A percentile compares a stretch with the other conserved stretches of the same genome.
phyloP scores from a whole-genome alignment of 2,888 invertebrate species.

The Branchipolynoe longqiensis region DNA sequence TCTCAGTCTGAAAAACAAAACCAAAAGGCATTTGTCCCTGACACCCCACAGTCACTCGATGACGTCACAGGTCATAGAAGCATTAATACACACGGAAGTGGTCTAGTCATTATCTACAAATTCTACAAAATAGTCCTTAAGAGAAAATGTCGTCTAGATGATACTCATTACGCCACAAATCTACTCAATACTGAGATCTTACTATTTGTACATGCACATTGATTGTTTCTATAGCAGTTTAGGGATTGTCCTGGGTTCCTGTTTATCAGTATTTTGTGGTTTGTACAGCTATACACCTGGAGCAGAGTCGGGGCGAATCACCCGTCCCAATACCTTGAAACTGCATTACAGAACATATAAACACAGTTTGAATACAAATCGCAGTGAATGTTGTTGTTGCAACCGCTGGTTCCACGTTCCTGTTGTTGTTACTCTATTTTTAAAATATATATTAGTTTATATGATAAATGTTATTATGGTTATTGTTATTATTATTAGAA shows the following conservation, averaged over 20 bases:
- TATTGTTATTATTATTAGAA: conserved; percentile 7
- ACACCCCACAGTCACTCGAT: conserved; percentile 15
- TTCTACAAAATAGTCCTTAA: conserved; percentile 57
- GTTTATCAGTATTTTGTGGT: conserved; percentile 38
- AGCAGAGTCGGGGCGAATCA: conserved; percentile 20
- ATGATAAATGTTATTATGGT: too few relatives aligned
- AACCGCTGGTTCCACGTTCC: conserved; percentile 4
- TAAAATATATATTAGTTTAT: too few relatives aligned
- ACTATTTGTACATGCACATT: conserved; percentile 56
- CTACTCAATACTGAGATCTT: conserved; percentile 56
- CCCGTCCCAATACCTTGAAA: conserved; percentile 22
- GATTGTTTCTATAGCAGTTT: conserved; percentile 50
- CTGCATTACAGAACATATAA: conserved; percentile 37
- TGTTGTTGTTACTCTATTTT: too few relatives aligned
- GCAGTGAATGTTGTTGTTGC: conserved; percentile 13
- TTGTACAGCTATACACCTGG: conserved; percentile 39
- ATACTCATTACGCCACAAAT: conserved; percentile 51
- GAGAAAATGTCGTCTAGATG: conserved; percentile 54
- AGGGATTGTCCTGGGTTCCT: conserved; percentile 49
- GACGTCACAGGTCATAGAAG: conserved; percentile 50
- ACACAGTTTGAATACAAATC: conserved; percentile 38
- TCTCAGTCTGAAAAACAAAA: background rate
- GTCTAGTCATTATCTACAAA: conserved; percentile 55
- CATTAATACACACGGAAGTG: conserved; percentile 50
- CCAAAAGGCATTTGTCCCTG: conserved; percentile 13